Conservation (phyloP, 2,113 vertebrate species). For the Protobothrops mucrosquamatus region DNA sequence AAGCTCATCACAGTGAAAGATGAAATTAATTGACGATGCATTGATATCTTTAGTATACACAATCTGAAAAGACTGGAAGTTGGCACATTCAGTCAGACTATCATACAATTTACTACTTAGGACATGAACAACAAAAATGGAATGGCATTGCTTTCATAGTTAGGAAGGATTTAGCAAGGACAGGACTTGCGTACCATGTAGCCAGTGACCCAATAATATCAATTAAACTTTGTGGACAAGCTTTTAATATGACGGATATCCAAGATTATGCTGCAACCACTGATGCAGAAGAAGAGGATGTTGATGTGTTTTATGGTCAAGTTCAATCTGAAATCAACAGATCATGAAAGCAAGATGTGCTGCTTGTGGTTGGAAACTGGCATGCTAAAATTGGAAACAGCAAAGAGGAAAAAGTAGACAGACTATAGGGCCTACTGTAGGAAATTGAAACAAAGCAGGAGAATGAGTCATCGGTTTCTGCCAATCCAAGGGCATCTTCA, state of each 20-base stretch:
- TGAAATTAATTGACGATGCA: background rate
- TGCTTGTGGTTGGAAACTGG: background rate
- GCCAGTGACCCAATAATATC: background rate
- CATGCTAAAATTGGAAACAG: background rate
- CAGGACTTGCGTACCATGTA: background rate
- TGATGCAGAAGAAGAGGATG: background rate
- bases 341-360: background rate
- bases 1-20: background rate
- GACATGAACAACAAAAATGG: background rate
- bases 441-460: background rate
- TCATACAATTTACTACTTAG: background rate
- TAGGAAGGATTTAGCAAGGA: background rate
- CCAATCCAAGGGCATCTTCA: background rate
- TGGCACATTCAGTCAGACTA: background rate
- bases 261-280: background rate
- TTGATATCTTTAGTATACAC: background rate
- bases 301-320: background rate
- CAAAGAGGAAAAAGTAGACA: background rate
- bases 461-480: background rate
- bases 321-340: background rate
- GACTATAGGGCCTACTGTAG: background rate
- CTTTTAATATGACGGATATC: background rate
- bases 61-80: background rate
- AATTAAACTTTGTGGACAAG: background rate
- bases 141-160: background rate